phyloP scores from a whole-genome alignment of 1,140 invertebrate genomes.

The Drosophila navojoa region DNA sequence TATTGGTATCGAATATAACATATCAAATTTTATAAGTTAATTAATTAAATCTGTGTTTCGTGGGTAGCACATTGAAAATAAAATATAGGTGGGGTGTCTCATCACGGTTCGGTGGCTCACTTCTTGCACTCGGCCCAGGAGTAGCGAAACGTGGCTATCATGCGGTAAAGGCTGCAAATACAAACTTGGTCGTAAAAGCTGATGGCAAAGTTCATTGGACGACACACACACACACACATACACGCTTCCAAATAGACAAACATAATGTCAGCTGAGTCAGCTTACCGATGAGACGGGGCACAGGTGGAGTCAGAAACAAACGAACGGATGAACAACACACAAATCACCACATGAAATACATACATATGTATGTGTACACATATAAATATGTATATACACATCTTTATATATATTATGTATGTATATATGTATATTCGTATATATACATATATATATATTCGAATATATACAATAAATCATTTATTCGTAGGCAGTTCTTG shows the following conservation, averaged over 20 bases:
- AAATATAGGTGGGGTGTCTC: conserved; percentile 2
- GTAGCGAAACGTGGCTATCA: conserved; percentile 70
- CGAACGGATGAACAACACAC: conserved; percentile 23
- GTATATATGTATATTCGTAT: conserved; percentile 14
- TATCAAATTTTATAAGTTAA: conserved; percentile 17
- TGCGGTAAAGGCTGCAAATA: conserved; percentile 78
- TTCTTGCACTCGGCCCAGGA: conserved; percentile 71
- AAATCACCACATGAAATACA: conserved; percentile 44
- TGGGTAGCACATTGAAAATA: neutral
- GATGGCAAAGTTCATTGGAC: conserved; percentile 39
- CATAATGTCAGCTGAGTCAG: conserved; percentile 8
- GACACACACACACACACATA: conserved; percentile 17
- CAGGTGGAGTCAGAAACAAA: conserved; percentile 18
- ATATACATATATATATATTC: conserved; percentile 36
- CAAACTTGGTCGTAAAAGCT: conserved; percentile 59
- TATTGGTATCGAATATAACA: conserved; percentile 15
- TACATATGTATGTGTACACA: conserved; percentile 17
- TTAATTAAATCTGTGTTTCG: conserved; percentile 19
- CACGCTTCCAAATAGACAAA: neutral
- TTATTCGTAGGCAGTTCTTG: conserved; percentile 82
- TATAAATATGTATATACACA: conserved; percentile 33
- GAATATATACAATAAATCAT: conserved; percentile 72
- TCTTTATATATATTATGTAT: conserved; percentile 42
- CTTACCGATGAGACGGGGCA: neutral
- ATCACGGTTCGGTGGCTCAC: conserved; percentile 38